phyloP scores from a whole-genome alignment of 2,113 vertebrate species.

The Cottus gobio region DNA sequence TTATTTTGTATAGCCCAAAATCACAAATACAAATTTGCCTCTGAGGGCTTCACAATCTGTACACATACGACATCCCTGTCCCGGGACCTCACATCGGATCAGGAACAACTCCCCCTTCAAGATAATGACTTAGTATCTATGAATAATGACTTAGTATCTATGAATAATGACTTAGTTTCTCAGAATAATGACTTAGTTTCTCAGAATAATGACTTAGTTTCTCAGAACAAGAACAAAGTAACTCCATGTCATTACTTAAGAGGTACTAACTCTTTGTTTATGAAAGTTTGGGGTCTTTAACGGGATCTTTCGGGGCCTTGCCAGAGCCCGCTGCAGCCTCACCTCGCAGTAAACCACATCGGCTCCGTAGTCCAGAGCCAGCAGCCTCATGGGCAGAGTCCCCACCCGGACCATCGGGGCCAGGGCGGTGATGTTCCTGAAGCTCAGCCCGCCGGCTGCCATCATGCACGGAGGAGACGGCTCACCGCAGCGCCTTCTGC shows the following conservation, averaged over 20 bases:
- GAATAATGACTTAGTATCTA: background rate
- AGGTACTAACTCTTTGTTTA: background rate
- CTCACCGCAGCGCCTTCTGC: too few relatives aligned
- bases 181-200: background rate
- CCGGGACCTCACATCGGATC: too few relatives aligned
- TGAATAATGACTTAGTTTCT: too few relatives aligned
- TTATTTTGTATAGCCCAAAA: too few relatives aligned
- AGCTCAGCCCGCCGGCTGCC: conserved; percentile 80
- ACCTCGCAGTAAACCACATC: conserved; percentile 98
- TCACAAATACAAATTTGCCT: too few relatives aligned
- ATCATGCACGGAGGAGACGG: conserved; percentile 3
- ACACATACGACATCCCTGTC: too few relatives aligned
- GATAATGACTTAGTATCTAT: too few relatives aligned
- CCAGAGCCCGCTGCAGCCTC: conserved; percentile 37
- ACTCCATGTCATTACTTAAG: background rate
- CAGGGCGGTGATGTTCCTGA: conserved; percentile 87
- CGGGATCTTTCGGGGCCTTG: too few relatives aligned
- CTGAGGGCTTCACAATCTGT: too few relatives aligned
- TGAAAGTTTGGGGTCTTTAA: too few relatives aligned
- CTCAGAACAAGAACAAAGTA: background rate
- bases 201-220: background rate
- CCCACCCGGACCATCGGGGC: conserved; percentile 98
- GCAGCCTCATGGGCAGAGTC: conserved; percentile 93
- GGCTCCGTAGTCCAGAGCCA: conserved; percentile 95
- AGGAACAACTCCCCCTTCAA: too few relatives aligned